A percentile compares a stretch with the other conserved stretches of the same genome.
phyloP scores from a whole-genome alignment of 1,140 invertebrate genomes.

The Lerema accius region DNA sequence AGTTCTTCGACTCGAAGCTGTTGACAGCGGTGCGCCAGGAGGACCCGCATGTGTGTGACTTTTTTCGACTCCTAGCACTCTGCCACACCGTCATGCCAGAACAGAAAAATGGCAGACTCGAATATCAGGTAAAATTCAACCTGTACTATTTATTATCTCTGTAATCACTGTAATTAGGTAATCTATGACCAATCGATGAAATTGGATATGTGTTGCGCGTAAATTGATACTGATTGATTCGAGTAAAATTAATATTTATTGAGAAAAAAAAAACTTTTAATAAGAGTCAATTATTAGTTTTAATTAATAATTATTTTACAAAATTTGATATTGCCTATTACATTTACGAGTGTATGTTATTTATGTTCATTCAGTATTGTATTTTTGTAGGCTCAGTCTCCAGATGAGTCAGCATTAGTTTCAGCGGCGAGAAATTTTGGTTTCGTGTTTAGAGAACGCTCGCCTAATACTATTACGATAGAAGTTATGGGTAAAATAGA shows the following conservation, averaged over 20 bases:
- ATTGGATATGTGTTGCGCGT: no score
- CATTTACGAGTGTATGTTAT: no score
- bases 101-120: conserved; percentile 90
- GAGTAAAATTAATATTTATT: no score
- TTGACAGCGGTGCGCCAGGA: conserved; percentile 91
- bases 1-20: conserved; percentile 95
- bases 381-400: conserved; percentile 97
- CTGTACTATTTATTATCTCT: no score
- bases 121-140: conserved; percentile 86
- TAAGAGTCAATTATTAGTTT: no score
- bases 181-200: no score
- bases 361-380: no score
- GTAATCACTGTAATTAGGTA: no score
- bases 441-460: conserved; percentile 97
- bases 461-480: conserved; percentile 96
- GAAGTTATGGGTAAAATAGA: conserved; percentile 93
- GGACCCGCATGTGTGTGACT: conserved; percentile 90
- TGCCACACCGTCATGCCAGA: conserved; percentile 99
- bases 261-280: no score
- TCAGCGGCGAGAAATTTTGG: conserved; percentile 99
- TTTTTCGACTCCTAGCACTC: conserved; percentile 95
- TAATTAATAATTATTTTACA: no score
- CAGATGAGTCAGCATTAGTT: conserved; percentile 98
- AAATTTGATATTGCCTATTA: no score
- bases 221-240: no score